Percentiles rank a stretch among this genome's conserved stretches.
Conservation (phyloP, 2,797 vertebrate species). For the Coregonus suidteri region DNA sequence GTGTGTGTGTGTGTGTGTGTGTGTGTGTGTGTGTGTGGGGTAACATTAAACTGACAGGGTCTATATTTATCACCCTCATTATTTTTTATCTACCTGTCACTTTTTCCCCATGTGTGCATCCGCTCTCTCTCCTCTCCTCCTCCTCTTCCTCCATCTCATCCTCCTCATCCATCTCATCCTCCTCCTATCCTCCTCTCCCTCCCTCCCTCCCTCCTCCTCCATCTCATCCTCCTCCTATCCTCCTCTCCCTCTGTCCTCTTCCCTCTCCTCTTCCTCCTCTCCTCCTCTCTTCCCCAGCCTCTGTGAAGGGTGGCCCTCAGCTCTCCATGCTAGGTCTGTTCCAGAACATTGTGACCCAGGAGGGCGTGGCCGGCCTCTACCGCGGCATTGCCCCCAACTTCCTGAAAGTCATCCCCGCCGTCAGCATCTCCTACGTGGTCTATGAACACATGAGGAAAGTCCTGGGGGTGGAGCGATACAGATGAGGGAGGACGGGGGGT, state of each 20-base stretch:
- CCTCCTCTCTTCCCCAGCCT: constrained; percentile 71
- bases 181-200: neutral
- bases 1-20: no score
- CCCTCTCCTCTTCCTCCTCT: neutral
- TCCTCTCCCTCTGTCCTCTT: neutral
- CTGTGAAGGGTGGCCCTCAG: constrained; percentile 81
- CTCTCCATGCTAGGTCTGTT: constrained; percentile 87
- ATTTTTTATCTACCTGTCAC: neutral
- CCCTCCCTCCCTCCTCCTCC: constrained; percentile 29
- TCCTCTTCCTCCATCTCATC: neutral
- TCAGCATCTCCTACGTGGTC: constrained; percentile 95
- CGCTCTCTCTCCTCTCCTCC: neutral
- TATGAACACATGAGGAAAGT: constrained; percentile 93
- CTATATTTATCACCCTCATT: no score
- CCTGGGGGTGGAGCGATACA: constrained; percentile 75
- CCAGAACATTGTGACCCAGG: constrained; percentile 84
- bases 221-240: constrained; percentile 47
- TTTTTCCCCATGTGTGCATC: neutral
- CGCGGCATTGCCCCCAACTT: constrained; percentile 97
- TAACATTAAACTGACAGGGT: neutral
- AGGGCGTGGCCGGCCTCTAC: constrained; percentile 91
- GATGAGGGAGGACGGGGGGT: constrained; percentile 37
- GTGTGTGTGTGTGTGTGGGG: neutral
- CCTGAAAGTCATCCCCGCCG: constrained; percentile 95
- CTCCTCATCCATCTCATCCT: neutral